These are phyloP conservation scores for Spondyliosoma cantharus DNA, from an alignment of 2,797 vertebrate species.

Conservation along the genomic window DNA sequence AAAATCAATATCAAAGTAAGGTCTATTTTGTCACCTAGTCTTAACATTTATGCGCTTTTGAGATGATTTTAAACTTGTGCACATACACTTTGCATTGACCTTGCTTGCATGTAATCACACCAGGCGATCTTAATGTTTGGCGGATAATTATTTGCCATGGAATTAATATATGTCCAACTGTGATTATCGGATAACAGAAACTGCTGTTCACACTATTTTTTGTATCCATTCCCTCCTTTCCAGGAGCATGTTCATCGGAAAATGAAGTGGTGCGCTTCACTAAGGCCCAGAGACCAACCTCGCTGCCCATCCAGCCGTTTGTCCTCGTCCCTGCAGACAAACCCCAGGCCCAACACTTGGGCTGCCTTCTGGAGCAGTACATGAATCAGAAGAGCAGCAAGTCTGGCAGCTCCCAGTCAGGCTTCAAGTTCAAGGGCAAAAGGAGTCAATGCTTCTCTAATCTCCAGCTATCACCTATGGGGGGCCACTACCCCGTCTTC, in stretches of 20 bases:
- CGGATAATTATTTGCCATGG: no score
- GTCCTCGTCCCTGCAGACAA: conserved; percentile 88
- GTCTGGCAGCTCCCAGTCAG: conserved; percentile 56
- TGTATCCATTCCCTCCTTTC: conserved; percentile 8
- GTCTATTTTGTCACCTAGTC: no score
- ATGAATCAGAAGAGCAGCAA: conserved; percentile 87
- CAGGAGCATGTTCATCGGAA: conserved; percentile 78
- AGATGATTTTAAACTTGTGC: no score
- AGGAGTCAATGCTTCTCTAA: conserved; percentile 78
- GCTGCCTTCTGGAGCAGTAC: conserved; percentile 90
- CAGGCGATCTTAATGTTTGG: no score
- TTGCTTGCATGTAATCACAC: no score
- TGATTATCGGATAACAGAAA: neutral
- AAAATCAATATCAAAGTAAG: no score
- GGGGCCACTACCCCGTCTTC: conserved; percentile 86
- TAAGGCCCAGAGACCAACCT: conserved; percentile 95
- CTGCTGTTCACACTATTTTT: neutral
- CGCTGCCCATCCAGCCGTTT: conserved; percentile 95
- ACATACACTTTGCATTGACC: no score
- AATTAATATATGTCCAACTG: no score
- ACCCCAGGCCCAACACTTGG: conserved; percentile 78
- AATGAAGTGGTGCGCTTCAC: conserved; percentile 86
- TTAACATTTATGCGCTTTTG: no score
- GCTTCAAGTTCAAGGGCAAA: conserved; percentile 68
- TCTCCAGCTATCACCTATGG: conserved; percentile 85